Conservation (phyloP, 2,888 invertebrate species). For the Caradrina kadenii region DNA sequence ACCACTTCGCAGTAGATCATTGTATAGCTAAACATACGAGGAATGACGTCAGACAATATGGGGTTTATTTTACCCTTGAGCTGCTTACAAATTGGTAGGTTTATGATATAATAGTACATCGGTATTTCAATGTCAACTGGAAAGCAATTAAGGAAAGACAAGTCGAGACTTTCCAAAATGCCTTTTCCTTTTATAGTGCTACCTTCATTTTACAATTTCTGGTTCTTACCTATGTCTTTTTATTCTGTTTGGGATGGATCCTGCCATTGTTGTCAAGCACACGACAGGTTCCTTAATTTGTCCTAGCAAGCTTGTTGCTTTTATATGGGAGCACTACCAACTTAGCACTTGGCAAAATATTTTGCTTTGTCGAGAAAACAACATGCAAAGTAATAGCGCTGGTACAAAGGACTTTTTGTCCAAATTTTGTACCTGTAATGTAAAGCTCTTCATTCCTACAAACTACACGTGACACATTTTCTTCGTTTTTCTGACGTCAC, state of each 20-base stretch:
- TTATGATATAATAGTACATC: slow-evolving; percentile 17
- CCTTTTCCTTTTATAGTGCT: slow-evolving; percentile 45
- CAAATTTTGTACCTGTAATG: neutral
- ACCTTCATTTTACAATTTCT: slow-evolving; percentile 25
- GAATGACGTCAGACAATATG: slow-evolving; percentile 27
- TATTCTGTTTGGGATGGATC: slow-evolving; percentile 16
- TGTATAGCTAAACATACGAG: neutral
- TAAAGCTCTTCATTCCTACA: neutral
- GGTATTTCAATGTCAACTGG: slow-evolving; percentile 17
- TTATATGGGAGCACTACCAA: neutral
- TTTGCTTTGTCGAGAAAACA: neutral
- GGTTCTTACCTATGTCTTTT: slow-evolving; percentile 12
- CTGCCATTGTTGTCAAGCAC: slow-evolving; percentile 2
- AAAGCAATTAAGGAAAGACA: slow-evolving; percentile 25
- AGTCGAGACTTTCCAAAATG: slow-evolving; percentile 40
- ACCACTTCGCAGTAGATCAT: neutral
- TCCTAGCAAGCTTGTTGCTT: slow-evolving; percentile 1
- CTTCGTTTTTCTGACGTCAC: slow-evolving; percentile 32
- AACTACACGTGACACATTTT: slow-evolving; percentile 12
- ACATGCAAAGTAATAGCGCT: neutral
- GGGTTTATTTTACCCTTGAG: slow-evolving; percentile 36
- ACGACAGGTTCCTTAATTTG: slow-evolving; percentile 1
- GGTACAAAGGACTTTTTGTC: neutral
- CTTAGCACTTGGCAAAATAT: neutral
- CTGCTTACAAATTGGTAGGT: slow-evolving; percentile 19